Base-by-base conservation (phyloP, 2,797 vertebrate genomes). In the Dryobates pubescens region DNA sequence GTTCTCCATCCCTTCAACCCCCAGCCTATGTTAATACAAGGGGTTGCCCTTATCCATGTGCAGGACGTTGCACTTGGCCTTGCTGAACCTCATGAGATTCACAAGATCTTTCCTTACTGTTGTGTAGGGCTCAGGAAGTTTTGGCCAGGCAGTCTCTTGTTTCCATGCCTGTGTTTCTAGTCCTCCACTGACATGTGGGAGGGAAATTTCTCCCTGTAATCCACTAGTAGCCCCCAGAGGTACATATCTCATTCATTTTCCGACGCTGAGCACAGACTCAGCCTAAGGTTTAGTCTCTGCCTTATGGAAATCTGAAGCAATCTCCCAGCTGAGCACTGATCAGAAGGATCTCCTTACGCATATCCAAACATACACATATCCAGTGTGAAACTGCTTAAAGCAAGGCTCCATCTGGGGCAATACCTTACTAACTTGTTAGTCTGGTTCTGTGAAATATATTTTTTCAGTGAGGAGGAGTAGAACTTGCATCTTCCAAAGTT, bases 371-470 rank as follows among this genome's bases (percentile, higher is more conserved):
- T 13, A 38, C 38, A 38, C 38, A 38, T 38, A 38, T 38, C 38
- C 15, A 56, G 53, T 26, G 56, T 82, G 81, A 80, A 89, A 80
- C 80, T 65, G 49, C 41, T 68, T 64, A 30, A 84, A 91, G 30
- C 9, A 1, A 68, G 29, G 47, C 26, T 23, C 47, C 7, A 6
- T 85, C 36, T 65, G 29, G 14, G 58, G n/a, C 69, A 65, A 4
- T 64, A 27, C 10, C 20, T 76, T 82, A 65, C 19, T 45, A 58
- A 91, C 77, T 75, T 82, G 64, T 90, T 91, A 30, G 32, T 86
- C 82, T 76, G 57, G 56, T 70, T 76, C 72, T 77, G 32, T 86
- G 72, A 92, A 96, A 80, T 47, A 45, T 4, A 6, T 74, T 82
- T 58, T 90, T 86, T 47, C 26, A 51, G 47, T 34, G 43, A 69